These are phyloP conservation scores for Rhinophrynus dorsalis DNA, from an alignment of 2,797 vertebrate species.

Conservation along the genomic window DNA sequence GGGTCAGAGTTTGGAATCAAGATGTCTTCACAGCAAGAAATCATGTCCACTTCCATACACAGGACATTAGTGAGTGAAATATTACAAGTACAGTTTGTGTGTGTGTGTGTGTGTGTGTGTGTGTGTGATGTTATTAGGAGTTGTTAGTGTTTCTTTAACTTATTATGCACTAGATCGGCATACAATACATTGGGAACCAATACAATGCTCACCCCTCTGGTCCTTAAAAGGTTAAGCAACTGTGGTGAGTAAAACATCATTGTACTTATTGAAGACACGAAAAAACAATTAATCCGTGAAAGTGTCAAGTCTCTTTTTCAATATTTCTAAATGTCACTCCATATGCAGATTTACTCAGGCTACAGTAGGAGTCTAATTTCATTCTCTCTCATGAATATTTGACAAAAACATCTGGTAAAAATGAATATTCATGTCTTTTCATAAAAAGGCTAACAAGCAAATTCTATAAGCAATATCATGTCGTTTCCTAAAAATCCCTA, in stretches of 20 bases:
- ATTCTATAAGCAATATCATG: conserved; percentile 22
- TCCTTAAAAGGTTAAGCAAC: background rate
- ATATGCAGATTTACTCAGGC: conserved; percentile 18
- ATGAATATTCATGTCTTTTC: conserved; percentile 42
- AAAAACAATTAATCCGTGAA: conserved; percentile 28
- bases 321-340: conserved; percentile 41
- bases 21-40: no score
- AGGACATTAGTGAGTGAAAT: no score
- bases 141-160: no score
- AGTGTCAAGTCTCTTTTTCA: conserved; percentile 11
- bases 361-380: conserved; percentile 37
- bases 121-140: no score
- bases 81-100: no score
- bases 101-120: no score
- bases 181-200: no score
- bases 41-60: no score
- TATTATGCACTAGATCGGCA: no score
- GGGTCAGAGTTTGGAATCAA: no score
- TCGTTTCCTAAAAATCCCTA: background rate
- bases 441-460: conserved; percentile 26
- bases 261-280: background rate
- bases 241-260: conserved; percentile 10
- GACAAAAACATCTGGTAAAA: conserved; percentile 41
- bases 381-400: conserved; percentile 39
- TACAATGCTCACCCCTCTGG: no score